A percentile compares a stretch with the other conserved stretches of the same genome.
These are phyloP conservation scores for Rhea pennata DNA, from an alignment of 2,113 vertebrate species.

Conservation along the genomic window DNA sequence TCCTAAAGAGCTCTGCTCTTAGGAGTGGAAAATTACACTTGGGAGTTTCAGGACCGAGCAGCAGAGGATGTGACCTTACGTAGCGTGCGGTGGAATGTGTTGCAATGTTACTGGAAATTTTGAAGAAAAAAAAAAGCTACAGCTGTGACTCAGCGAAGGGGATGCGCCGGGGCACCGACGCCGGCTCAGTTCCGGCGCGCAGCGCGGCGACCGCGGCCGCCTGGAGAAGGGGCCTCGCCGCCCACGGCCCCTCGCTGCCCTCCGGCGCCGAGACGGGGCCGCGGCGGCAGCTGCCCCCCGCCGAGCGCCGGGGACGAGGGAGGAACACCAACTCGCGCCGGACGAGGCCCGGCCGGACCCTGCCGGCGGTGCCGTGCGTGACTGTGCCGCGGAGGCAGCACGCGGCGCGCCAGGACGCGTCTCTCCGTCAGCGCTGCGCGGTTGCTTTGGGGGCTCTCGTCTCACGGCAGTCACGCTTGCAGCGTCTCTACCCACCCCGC, in stretches of 20 bases:
- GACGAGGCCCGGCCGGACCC: background rate
- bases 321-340: background rate
- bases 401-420: rapidly evolving
- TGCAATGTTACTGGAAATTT: background rate
- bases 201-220: background rate
- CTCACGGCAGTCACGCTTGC: background rate
- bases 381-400: rapidly evolving
- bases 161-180: background rate
- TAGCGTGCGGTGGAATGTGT: rapidly evolving
- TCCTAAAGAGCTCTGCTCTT: background rate
- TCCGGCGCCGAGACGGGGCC: too few species aligned
- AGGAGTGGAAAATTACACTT: background rate
- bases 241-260: too few species aligned
- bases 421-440: rapidly evolving
- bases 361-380: too few species aligned
- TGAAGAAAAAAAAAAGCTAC: background rate
- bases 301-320: too few species aligned
- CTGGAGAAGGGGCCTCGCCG: too few species aligned
- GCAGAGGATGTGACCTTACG: background rate
- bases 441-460: background rate
- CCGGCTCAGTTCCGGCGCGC: rapidly evolving
- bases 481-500: background rate
- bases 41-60: background rate
- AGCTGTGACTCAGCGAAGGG: background rate
- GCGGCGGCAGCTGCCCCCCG: too few species aligned